These are phyloP conservation scores for Crambe crambe DNA, from an alignment of 37 sponge, comb jelly and placozoan genomes.

Conservation along the genomic window DNA sequence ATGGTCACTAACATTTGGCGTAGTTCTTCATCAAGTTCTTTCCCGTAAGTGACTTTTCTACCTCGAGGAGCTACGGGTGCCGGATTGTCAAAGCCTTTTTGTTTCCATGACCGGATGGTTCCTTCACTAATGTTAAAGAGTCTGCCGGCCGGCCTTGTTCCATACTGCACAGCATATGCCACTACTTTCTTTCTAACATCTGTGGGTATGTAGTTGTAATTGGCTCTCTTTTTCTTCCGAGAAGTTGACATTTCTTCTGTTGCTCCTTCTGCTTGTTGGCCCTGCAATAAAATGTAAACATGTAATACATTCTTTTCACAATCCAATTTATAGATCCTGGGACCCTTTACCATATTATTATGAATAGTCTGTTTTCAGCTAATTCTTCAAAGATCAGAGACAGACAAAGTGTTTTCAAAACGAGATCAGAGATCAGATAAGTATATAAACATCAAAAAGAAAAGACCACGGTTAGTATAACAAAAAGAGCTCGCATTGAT, in stretches of 20 bases:
- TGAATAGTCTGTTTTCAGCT: too few species aligned
- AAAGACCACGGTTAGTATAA: too few species aligned
- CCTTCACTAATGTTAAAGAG: slow-evolving; percentile 8
- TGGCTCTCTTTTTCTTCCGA: neutral
- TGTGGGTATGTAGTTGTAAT: neutral
- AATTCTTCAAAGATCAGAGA: too few species aligned
- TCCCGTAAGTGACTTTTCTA: slow-evolving; percentile 4
- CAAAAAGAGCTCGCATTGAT: too few species aligned
- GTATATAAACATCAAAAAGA: too few species aligned
- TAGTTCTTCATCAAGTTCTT: neutral
- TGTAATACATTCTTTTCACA: too few species aligned
- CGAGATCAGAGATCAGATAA: too few species aligned
- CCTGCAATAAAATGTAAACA: too few species aligned
- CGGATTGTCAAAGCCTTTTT: neutral
- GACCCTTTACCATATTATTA: too few species aligned
- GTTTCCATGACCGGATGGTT: slow-evolving; percentile 2
- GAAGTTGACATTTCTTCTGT: neutral
- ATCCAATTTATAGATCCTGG: too few species aligned
- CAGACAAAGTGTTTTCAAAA: too few species aligned
- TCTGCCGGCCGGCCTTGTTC: neutral
- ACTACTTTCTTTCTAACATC: neutral
- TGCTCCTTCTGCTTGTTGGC: neutral
- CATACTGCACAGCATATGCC: neutral
- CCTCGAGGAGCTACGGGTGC: neutral
- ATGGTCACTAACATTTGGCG: neutral